These are phyloP conservation scores for Coptodon rendalli DNA, from an alignment of 2,113 vertebrate species.

Conservation along the genomic window DNA sequence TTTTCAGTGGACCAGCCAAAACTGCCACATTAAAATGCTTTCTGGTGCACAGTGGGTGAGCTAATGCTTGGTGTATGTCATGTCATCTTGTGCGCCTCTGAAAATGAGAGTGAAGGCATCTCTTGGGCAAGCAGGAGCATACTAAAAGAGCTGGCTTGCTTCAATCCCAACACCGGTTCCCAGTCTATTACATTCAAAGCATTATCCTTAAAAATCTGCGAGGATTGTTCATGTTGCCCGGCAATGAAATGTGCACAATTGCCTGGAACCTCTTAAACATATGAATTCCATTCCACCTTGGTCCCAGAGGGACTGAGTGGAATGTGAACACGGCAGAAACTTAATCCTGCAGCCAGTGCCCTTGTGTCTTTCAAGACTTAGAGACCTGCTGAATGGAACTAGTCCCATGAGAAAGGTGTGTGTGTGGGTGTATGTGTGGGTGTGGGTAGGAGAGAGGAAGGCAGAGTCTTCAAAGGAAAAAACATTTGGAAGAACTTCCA, in stretches of 20 bases:
- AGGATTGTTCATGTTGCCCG: not conserved
- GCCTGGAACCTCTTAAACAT: slow-evolving; percentile 48
- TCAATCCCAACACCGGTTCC: not conserved
- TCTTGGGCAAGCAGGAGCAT: not conserved
- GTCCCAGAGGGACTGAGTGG: slow-evolving; percentile 34
- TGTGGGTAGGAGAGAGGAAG: not conserved
- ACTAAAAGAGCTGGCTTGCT: slow-evolving; percentile 3
- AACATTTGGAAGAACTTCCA: slow-evolving; percentile 26
- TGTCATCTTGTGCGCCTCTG: slow-evolving; percentile 1
- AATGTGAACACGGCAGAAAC: slow-evolving; percentile 67
- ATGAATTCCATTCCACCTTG: slow-evolving; percentile 56
- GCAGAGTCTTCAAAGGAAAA: slow-evolving; percentile 7
- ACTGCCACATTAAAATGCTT: slow-evolving; percentile 20
- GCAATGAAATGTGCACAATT: slow-evolving; percentile 43
- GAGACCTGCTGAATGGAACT: slow-evolving; percentile 58
- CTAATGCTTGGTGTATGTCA: slow-evolving; percentile 27
- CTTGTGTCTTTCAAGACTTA: slow-evolving; percentile 57
- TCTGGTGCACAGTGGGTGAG: slow-evolving; percentile 8
- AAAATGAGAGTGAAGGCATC: slow-evolving; percentile 5
- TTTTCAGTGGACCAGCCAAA: slow-evolving; percentile 24
- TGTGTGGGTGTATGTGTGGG: not conserved
- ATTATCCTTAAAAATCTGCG: slow-evolving; percentile 16
- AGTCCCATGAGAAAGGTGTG: slow-evolving; percentile 25
- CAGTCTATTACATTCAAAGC: slow-evolving; percentile 31
- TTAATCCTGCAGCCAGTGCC: slow-evolving; percentile 61